Evolutionary conservation across 2,888 invertebrate genomes (phyloP), one percentile per base, ranked within the genome.

Genomic region (Platypus cylindrus): DNA sequence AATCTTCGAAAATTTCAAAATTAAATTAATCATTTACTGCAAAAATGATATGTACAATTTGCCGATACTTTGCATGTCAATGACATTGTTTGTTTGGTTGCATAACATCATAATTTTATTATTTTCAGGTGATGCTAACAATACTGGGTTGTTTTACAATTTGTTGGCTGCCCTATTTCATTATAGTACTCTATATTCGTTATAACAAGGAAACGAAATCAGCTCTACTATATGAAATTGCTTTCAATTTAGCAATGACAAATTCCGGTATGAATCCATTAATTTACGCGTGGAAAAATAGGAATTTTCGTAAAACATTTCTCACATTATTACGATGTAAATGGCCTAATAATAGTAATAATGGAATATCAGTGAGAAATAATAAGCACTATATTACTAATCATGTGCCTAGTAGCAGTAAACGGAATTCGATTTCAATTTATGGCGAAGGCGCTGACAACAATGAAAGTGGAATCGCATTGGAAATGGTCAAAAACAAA

Each of bases 281-380:
- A 27, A 83, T 84, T 49, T 85, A 85, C 63, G 82, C 83, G 17
- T 85, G 85, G 84, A 85, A 85, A 58, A 84, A 83, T 56, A 68
- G 73, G 5, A 80, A 76, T 43, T 84, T 83, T 55, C 71, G 83
- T 3, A 70, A 71, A 31, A 78, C 83, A 1, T 83, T 84, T 53
- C 66, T 69, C 17, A 72, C 73, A 44, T 63, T 82, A 8, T 59
- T 82, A 11, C 70, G 71, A 16, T 80, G 81, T 54, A 65, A 68
- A 39, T 75, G 75, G 0, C 75, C 78, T 48, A 67, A 70, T 44
- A 58, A 68, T 29, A 51, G 34, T 8, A 43, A 40, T 13, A 47
- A 56, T 16, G 17, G 11, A 7, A n/a, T n/a, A n/a, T 4, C 12
- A 5, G 15, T 26, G 32, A 32, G 27, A n/a, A 30, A 26, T 16